Conservation (phyloP, 1,140 invertebrate genomes). For the Zophobas atratus region DNA sequence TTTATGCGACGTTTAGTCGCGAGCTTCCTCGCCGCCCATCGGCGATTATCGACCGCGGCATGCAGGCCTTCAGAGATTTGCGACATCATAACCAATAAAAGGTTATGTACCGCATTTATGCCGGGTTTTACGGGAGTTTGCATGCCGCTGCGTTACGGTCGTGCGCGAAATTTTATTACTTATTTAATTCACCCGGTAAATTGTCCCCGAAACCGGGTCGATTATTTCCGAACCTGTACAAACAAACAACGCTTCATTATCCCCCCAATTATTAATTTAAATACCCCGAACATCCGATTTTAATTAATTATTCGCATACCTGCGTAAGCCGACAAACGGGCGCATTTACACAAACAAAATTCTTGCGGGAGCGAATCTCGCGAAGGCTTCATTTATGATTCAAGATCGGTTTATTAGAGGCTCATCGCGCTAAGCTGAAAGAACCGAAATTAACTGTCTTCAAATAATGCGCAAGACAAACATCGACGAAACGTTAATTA, state of each 20-base stretch:
- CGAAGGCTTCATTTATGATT: conserved; percentile 39
- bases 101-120: conserved; percentile 37
- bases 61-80: conserved; percentile 24
- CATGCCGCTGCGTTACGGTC: conserved; percentile 32
- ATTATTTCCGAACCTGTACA: conserved; percentile 21
- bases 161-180: conserved; percentile 40
- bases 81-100: conserved; percentile 39
- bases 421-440: conserved; percentile 20
- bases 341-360: neutral
- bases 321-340: neutral
- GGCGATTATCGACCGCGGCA: conserved; percentile 17
- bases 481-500: conserved; percentile 34
- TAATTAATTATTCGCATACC: conserved; percentile 11
- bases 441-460: conserved; percentile 35
- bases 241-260: conserved; percentile 33
- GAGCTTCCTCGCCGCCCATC: neutral
- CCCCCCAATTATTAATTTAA: conserved; percentile 19
- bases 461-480: conserved; percentile 10
- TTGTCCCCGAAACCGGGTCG: conserved; percentile 30
- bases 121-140: conserved; percentile 30
- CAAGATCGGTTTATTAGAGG: conserved; percentile 30
- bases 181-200: conserved; percentile 37
- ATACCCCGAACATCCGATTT: conserved; percentile 5
- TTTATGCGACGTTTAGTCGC: no score
- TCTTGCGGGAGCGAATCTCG: conserved; percentile 2